Conservation (phyloP, 2,888 invertebrate species). For the Gibbula magus region DNA sequence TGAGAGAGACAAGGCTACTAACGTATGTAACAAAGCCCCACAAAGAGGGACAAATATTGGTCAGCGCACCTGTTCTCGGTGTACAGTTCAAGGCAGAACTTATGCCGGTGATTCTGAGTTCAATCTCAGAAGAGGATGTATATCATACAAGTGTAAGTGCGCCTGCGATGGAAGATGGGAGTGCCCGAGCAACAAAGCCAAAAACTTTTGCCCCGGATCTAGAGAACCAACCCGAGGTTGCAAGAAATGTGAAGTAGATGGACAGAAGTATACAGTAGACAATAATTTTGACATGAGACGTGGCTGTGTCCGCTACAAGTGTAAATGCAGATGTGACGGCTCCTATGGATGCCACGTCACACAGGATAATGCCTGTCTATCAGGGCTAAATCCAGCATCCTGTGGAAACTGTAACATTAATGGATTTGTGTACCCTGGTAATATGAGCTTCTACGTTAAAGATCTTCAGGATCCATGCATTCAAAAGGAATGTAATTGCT, state of each 20-base stretch:
- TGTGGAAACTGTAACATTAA: conserved; percentile 52
- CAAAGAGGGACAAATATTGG: neutral
- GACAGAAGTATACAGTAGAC: conserved; percentile 31
- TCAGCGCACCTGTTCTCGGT: neutral
- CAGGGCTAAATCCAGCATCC: neutral
- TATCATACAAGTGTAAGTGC: conserved; percentile 38
- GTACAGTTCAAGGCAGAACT: conserved; percentile 1
- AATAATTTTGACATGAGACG: conserved; percentile 44
- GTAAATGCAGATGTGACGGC: conserved; percentile 44
- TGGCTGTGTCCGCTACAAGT: conserved; percentile 47
- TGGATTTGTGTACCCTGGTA: conserved; percentile 45
- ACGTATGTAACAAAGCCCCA: conserved; percentile 35
- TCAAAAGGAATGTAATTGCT: conserved; percentile 55
- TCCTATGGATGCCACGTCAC: conserved; percentile 43
- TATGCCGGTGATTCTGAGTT: conserved; percentile 18
- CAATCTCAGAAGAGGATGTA: neutral
- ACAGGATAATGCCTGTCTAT: conserved; percentile 31
- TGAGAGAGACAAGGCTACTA: conserved; percentile 31
- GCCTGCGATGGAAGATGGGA: conserved; percentile 44
- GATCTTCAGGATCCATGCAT: conserved; percentile 48
- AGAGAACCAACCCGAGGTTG: conserved; percentile 22
- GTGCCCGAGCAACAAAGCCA: conserved; percentile 35
- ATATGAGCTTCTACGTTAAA: conserved; percentile 49
- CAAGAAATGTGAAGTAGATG: conserved; percentile 34
- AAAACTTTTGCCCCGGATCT: conserved; percentile 24